These are phyloP conservation scores for Campopleginae sp. DNA, from an alignment of 2,888 invertebrate genomes.

Conservation along the genomic window DNA sequence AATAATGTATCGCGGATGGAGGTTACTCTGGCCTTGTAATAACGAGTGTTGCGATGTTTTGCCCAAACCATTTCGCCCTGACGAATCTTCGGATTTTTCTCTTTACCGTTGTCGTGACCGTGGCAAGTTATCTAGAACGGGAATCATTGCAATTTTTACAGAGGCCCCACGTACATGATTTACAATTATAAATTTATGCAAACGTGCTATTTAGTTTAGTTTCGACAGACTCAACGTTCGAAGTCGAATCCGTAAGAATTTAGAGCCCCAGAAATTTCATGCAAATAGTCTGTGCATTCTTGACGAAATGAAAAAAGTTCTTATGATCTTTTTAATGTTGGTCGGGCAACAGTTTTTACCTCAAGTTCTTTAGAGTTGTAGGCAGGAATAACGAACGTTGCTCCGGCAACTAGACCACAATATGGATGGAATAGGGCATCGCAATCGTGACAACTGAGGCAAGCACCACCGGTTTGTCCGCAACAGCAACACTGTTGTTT, in stretches of 20 bases:
- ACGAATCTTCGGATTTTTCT: slow-evolving; percentile 78
- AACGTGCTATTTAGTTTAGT: neutral
- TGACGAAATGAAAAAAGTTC: neutral
- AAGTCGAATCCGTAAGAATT: neutral
- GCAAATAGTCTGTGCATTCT: neutral
- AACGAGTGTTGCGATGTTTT: slow-evolving; percentile 87
- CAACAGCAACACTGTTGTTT: slow-evolving; percentile 82
- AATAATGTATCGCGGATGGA: slow-evolving; percentile 84
- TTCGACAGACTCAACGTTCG: neutral
- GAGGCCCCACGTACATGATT: neutral
- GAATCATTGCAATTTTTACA: slow-evolving; percentile 11
- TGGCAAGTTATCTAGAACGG: slow-evolving; percentile 78
- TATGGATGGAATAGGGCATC: slow-evolving; percentile 86
- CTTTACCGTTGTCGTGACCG: slow-evolving; percentile 77
- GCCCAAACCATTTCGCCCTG: slow-evolving; percentile 86
- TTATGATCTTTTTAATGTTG: neutral
- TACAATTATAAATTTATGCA: neutral
- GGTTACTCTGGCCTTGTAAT: slow-evolving; percentile 86
- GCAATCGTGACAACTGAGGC: slow-evolving; percentile 85
- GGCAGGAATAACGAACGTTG: slow-evolving; percentile 80
- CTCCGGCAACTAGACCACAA: slow-evolving; percentile 86
- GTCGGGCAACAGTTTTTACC: slow-evolving; percentile 67
- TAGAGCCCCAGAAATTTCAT: neutral
- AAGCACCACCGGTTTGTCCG: slow-evolving; percentile 81
- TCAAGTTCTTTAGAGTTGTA: slow-evolving; percentile 78